Evolutionary conservation across 2,113 vertebrate species (phyloP).

Genomic region (Dunckerocampus dactyliophorus): DNA sequence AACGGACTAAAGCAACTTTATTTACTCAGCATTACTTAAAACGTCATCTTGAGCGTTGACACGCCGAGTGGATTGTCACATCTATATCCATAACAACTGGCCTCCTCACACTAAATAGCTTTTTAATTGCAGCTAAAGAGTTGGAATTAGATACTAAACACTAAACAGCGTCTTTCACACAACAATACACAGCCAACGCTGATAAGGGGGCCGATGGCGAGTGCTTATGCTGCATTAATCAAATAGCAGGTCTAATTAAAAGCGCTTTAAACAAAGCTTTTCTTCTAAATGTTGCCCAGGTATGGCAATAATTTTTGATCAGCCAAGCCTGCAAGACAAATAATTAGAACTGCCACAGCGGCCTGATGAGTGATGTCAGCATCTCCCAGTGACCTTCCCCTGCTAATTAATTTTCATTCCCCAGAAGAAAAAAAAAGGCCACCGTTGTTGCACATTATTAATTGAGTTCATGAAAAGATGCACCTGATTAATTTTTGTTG

Average conservation of each 20-base stretch:
- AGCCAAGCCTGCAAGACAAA: slow-evolving; percentile 99
- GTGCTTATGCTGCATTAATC: slow-evolving; percentile 98
- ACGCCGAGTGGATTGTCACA: slow-evolving; percentile 61
- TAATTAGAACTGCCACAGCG: slow-evolving; percentile 99
- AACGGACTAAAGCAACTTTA: slow-evolving; percentile 19
- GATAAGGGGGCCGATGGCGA: slow-evolving; percentile 94
- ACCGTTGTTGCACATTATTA: slow-evolving; percentile 99
- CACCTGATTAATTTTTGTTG: slow-evolving; percentile 99
- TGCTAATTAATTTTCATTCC: slow-evolving; percentile 99
- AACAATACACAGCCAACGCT: slow-evolving; percentile 91
- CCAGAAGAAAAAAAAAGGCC: slow-evolving; percentile 99
- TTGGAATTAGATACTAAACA: slow-evolving; percentile 77
- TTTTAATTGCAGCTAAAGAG: slow-evolving; percentile 77
- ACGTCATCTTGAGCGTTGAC: slow-evolving; percentile 41
- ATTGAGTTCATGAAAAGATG: slow-evolving; percentile 99
- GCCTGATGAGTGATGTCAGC: slow-evolving; percentile 99
- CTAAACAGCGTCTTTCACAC: slow-evolving; percentile 82
- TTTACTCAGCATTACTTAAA: slow-evolving; percentile 39
- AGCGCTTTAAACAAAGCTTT: slow-evolving; percentile 96
- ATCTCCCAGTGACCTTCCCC: slow-evolving; percentile 99
- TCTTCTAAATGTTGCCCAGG: slow-evolving; percentile 99
- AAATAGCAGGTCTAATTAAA: slow-evolving; percentile 99
- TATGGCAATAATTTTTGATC: slow-evolving; percentile 99
- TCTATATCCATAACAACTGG: slow-evolving; percentile 77
- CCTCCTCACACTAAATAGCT: slow-evolving; percentile 69